Percentiles rank a stretch among this genome's conserved stretches.
These are phyloP conservation scores for Pandemis heparana DNA, from an alignment of 2,888 invertebrate genomes.

Conservation along the genomic window DNA sequence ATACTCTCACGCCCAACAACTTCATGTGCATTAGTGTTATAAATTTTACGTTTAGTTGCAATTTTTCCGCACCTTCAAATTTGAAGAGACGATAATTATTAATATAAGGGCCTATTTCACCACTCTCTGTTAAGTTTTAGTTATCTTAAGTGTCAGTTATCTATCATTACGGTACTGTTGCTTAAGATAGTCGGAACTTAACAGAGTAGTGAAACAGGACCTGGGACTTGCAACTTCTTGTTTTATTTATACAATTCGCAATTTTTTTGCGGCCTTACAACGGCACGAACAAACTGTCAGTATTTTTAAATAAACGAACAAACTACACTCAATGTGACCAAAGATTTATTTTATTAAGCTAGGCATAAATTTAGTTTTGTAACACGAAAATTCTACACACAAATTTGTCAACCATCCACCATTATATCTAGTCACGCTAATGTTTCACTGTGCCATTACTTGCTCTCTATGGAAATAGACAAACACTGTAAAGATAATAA, in stretches of 20 bases:
- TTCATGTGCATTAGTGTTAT: background rate
- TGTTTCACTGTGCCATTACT: conserved; percentile 73
- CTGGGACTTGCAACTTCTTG: background rate
- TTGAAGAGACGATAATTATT: no score
- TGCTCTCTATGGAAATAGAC: conserved; percentile 60
- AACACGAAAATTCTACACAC: conserved; percentile 52
- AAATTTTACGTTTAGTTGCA: background rate
- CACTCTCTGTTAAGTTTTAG: no score
- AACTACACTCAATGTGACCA: conserved; percentile 79
- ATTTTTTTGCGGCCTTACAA: conserved; percentile 10
- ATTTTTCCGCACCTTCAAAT: background rate
- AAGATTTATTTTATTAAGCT: conserved; percentile 71
- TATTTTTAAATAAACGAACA: conserved; percentile 44
- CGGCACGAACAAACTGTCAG: conserved; percentile 23
- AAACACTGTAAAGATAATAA: conserved; percentile 50
- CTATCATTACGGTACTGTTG: no score
- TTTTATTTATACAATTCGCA: background rate
- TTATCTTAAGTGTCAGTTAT: no score
- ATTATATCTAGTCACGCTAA: conserved; percentile 71
- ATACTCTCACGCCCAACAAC: background rate
- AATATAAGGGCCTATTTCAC: no score
- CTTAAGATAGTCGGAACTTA: no score
- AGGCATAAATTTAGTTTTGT: conserved; percentile 42
- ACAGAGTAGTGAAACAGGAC: background rate
- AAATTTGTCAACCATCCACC: conserved; percentile 58